Percentiles rank a stretch among this genome's conserved stretches.
phyloP scores from a whole-genome alignment of 2,888 invertebrate species.

The Heteromurus nitidus region DNA sequence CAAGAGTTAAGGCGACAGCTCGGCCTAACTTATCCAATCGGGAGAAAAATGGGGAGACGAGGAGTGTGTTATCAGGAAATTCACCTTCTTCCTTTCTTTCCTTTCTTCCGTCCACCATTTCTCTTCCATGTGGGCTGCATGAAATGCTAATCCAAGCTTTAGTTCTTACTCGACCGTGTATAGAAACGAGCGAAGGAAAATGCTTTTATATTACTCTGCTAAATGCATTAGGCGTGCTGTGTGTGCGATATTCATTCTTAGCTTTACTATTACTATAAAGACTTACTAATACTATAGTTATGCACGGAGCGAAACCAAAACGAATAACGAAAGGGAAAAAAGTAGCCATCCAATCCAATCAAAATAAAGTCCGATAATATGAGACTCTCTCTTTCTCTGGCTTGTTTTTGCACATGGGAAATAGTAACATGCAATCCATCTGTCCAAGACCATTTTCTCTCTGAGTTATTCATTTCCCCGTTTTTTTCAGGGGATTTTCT shows the following conservation, averaged over 20 bases:
- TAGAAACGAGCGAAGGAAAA: not conserved
- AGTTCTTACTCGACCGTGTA: not conserved
- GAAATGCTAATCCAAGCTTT: not conserved
- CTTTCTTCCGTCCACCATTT: not conserved
- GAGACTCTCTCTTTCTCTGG: conserved; percentile 15
- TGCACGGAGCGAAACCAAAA: not conserved
- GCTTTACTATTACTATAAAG: no score
- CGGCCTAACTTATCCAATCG: conserved; percentile 53
- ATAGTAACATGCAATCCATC: conserved; percentile 47
- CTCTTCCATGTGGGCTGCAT: not conserved
- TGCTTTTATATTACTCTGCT: no score
- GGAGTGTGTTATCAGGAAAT: conserved; percentile 33
- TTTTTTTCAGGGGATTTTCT: conserved; percentile 22
- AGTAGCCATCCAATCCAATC: conserved; percentile 51
- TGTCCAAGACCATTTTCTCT: conserved; percentile 36
- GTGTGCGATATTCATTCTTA: no score
- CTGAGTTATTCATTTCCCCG: conserved; percentile 51
- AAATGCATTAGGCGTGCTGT: no score
- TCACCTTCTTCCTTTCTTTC: conserved; percentile 29
- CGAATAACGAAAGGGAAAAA: not conserved
- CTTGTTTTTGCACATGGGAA: conserved; percentile 61
- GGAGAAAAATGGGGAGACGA: conserved; percentile 3
- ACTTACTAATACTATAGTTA: no score
- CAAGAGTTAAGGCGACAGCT: conserved; percentile 50
- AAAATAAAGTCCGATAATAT: conserved; percentile 51